A percentile compares a stretch with the other conserved stretches of the same genome.
Evolutionary conservation across 2,888 invertebrate species (phyloP).

Genomic region (Sussaba pulchella): DNA sequence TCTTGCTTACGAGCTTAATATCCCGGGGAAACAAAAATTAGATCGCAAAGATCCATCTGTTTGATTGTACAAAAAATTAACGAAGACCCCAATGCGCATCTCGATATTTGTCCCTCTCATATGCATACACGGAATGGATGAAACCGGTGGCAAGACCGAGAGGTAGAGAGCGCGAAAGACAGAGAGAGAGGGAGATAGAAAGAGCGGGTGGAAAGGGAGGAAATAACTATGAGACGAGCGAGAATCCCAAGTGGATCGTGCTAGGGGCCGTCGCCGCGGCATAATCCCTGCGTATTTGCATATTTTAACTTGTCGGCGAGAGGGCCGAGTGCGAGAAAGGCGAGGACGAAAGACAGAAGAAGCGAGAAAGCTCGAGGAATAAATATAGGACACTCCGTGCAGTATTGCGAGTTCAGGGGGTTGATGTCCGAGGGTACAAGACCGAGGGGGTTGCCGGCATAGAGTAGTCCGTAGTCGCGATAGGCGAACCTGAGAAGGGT

Average conservation of each 20-base stretch:
- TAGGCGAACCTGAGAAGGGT: background rate
- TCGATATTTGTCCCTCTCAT: background rate
- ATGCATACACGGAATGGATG: background rate
- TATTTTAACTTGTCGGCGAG: slow-evolving; percentile 70
- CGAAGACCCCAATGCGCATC: background rate
- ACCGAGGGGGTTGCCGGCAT: slow-evolving; percentile 38
- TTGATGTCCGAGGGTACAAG: slow-evolving; percentile 67
- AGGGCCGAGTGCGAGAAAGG: slow-evolving; percentile 33
- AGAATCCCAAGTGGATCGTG: slow-evolving; percentile 58
- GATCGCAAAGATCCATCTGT: slow-evolving; percentile 46
- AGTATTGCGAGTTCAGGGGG: slow-evolving; percentile 64
- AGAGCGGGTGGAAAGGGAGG: background rate
- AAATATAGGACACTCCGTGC: slow-evolving; percentile 14
- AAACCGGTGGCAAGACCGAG: too few relatives aligned
- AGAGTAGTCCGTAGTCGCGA: slow-evolving; percentile 14
- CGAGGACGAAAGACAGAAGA: slow-evolving; percentile 3
- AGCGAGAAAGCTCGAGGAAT: slow-evolving; percentile 20
- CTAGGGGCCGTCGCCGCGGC: slow-evolving; percentile 56
- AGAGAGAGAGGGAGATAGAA: background rate
- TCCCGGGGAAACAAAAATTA: slow-evolving; percentile 41
- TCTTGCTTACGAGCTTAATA: too few relatives aligned
- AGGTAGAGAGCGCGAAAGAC: background rate
- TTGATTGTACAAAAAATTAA: slow-evolving; percentile 50
- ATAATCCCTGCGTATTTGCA: slow-evolving; percentile 69
- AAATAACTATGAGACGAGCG: slow-evolving; percentile 30